These are phyloP conservation scores for Pilophorus perplexus DNA, from an alignment of 2,888 invertebrate genomes.

Conservation along the genomic window DNA sequence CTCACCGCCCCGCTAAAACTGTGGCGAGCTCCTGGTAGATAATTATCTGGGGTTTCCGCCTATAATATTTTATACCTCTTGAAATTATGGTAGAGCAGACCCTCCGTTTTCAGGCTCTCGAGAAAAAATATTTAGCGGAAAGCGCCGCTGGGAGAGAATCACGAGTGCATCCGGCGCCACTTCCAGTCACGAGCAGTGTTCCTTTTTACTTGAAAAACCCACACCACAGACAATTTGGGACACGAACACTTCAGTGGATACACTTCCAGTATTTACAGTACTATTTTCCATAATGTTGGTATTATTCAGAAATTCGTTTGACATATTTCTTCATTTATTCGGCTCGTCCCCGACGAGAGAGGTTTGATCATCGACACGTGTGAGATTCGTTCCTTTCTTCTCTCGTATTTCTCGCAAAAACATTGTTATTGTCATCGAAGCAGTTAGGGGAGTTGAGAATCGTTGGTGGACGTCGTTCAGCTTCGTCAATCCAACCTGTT, in stretches of 20 bases:
- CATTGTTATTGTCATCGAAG: no score
- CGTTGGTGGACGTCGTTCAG: no score
- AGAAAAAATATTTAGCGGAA: conserved; percentile 22
- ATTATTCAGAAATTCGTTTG: no score
- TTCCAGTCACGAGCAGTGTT: not conserved
- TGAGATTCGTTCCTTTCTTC: no score
- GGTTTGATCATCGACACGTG: no score
- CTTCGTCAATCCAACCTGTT: no score
- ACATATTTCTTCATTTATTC: no score
- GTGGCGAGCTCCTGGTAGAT: conserved; percentile 12
- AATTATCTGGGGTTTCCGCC: conserved; percentile 16
- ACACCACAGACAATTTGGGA: not conserved
- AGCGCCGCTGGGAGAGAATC: not conserved
- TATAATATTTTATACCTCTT: conserved; percentile 26
- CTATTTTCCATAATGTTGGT: no score
- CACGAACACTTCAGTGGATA: not conserved
- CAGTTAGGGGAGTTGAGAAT: no score
- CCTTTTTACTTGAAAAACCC: not conserved
- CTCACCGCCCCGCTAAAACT: conserved; percentile 1
- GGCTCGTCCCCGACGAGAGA: no score
- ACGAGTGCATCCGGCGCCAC: conserved; percentile 30
- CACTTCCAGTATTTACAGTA: no score
- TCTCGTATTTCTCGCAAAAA: no score
- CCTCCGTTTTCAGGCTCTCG: not conserved
- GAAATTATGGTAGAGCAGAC: conserved; percentile 2